Evolutionary conservation across 2,797 vertebrate species (phyloP).

Genomic region (Melanotaenia boesemani): DNA sequence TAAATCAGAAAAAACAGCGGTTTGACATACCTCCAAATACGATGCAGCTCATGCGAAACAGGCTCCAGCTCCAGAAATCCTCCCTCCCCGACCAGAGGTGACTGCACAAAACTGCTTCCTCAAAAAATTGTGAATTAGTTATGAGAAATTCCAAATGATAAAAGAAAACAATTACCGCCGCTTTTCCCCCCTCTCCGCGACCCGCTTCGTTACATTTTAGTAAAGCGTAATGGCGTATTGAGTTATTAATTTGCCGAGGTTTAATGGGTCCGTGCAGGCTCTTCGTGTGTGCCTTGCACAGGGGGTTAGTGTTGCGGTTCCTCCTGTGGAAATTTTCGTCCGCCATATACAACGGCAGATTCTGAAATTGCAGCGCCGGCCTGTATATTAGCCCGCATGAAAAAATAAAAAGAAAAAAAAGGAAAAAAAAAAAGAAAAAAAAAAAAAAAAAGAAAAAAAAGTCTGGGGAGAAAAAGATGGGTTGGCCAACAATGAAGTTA

Average conservation of each 20-base stretch:
- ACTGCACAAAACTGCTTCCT: slow-evolving; percentile 78
- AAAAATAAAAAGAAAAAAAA: slow-evolving; percentile 34
- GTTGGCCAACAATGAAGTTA: slow-evolving; percentile 71
- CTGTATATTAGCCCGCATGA: slow-evolving; percentile 74
- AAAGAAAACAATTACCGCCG: slow-evolving; percentile 37
- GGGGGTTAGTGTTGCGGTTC: slow-evolving; percentile 71
- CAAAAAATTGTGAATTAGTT: slow-evolving; percentile 79
- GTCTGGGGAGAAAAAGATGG: slow-evolving; percentile 63
- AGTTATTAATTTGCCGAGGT: slow-evolving; percentile 57
- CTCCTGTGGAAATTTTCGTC: slow-evolving; percentile 80
- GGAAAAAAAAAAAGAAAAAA: slow-evolving; percentile 25
- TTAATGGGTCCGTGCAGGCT: slow-evolving; percentile 46
- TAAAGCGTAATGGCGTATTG: slow-evolving; percentile 70
- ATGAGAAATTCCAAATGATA: slow-evolving; percentile 77
- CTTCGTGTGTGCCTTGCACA: slow-evolving; percentile 39
- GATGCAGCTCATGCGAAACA: slow-evolving; percentile 82
- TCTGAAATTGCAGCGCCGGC: slow-evolving; percentile 83
- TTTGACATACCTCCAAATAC: slow-evolving; percentile 83
- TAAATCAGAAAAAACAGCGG: slow-evolving; percentile 55
- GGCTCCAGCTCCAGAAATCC: slow-evolving; percentile 70
- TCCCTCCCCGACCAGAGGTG: slow-evolving; percentile 77
- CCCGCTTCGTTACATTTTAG: slow-evolving; percentile 76
- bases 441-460: slow-evolving; percentile 59
- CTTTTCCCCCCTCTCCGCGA: slow-evolving; percentile 30
- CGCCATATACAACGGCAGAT: slow-evolving; percentile 86